Percentiles rank a stretch among this genome's conserved stretches.
phyloP scores from a whole-genome alignment of 2,888 invertebrate genomes.

The Trissoscelio sp. region DNA sequence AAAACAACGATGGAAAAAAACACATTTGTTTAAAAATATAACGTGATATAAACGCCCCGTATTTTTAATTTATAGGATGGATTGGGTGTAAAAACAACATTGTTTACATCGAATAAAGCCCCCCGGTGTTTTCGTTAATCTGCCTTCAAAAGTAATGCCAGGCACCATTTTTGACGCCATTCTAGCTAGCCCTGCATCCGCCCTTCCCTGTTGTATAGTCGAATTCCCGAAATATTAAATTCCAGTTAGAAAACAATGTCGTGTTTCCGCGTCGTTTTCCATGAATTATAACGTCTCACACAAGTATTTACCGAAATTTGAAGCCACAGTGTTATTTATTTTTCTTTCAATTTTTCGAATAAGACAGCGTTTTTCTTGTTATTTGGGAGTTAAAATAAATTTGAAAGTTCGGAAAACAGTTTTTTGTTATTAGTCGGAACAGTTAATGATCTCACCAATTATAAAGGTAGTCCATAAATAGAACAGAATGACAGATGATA shows the following conservation, averaged over 20 bases:
- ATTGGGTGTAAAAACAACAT: not conserved
- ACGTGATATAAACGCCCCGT: not conserved
- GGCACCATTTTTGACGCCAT: constrained; percentile 4
- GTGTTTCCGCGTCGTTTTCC: constrained; percentile 14
- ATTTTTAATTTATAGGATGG: constrained; percentile 4
- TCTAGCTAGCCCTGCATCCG: not conserved
- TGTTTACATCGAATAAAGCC: not conserved
- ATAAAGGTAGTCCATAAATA: too few relatives aligned
- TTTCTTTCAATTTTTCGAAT: not conserved
- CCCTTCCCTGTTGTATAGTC: not conserved
- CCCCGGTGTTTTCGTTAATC: constrained; percentile 19
- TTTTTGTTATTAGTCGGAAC: too few relatives aligned
- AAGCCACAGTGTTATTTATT: not conserved
- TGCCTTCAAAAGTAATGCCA: not conserved
- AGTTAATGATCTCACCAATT: too few relatives aligned
- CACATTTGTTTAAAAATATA: constrained; percentile 11
- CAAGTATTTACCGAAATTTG: not conserved
- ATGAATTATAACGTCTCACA: constrained; percentile 7
- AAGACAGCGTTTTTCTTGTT: too few relatives aligned
- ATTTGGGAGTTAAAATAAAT: too few relatives aligned
- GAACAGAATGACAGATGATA: too few relatives aligned
- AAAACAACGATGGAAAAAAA: not conserved
- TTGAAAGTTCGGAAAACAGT: too few relatives aligned
- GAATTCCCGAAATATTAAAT: constrained; percentile 40
- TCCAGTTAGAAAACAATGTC: constrained; percentile 36